Evolutionary conservation across 2,888 invertebrate species (phyloP).

Genomic region (Epirrhoe alternata): DNA sequence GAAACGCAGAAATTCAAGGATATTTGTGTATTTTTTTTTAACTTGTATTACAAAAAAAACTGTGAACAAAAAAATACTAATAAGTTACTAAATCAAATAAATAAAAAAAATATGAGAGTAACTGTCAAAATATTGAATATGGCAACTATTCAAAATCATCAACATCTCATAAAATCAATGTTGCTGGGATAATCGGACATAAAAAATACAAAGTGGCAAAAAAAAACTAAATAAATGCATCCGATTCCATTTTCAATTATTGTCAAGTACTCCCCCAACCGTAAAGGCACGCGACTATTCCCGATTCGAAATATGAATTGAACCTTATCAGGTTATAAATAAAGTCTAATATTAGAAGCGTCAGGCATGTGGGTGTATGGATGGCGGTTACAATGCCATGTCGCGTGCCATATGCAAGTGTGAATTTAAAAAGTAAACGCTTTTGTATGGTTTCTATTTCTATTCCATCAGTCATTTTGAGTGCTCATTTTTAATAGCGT

Average conservation of each 20-base stretch:
- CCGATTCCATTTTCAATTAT: constrained; percentile 37
- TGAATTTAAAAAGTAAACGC: constrained; percentile 42
- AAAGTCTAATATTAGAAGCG: constrained; percentile 16
- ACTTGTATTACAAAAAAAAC: no score
- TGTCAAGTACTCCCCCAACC: constrained; percentile 45
- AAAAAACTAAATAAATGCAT: constrained; percentile 22
- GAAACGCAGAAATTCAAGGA: no score
- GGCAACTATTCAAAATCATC: neutral
- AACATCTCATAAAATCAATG: constrained; percentile 2
- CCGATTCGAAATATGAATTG: constrained; percentile 3
- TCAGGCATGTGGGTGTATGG: constrained; percentile 35
- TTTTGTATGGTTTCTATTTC: constrained; percentile 22
- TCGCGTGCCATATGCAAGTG: constrained; percentile 48
- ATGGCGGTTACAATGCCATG: constrained; percentile 37
- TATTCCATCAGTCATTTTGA: constrained; percentile 7
- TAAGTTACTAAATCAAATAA: no score
- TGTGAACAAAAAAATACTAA: no score
- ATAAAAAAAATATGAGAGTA: no score
- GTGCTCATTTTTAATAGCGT: neutral
- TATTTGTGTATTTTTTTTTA: no score
- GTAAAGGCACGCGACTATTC: constrained; percentile 39
- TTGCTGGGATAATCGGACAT: neutral
- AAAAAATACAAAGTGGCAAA: constrained; percentile 9
- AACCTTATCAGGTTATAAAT: constrained; percentile 18
- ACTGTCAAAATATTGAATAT: neutral